Evolutionary conservation across 2,888 invertebrate species (phyloP).

Genomic region (Plagiodera versicolora): DNA sequence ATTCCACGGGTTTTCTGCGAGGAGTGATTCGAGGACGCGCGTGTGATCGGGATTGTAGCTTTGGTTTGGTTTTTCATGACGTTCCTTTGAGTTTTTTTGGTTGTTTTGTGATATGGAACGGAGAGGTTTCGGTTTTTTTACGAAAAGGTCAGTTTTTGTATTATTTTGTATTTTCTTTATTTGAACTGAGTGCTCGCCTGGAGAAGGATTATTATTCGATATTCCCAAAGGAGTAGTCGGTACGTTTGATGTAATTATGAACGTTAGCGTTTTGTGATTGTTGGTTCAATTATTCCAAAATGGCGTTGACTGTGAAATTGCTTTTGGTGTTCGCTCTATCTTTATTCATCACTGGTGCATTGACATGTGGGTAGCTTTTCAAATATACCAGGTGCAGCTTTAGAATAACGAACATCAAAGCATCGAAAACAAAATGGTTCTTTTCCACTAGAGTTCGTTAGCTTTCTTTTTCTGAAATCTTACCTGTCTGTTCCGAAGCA

Average conservation of each 20-base stretch:
- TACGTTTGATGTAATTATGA: constrained; percentile 20
- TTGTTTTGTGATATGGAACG: constrained; percentile 70
- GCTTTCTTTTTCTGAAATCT: too few relatives aligned
- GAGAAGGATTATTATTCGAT: constrained; percentile 11
- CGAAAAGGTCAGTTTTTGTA: constrained; percentile 72
- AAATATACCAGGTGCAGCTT: constrained; percentile 23
- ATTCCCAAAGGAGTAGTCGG: constrained; percentile 13
- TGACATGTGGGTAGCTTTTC: constrained; percentile 3
- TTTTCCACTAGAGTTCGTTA: background rate
- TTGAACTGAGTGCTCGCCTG: constrained; percentile 28
- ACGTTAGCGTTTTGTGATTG: background rate
- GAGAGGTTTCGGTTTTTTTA: constrained; percentile 79
- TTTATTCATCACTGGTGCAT: constrained; percentile 22
- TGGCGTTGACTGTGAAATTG: constrained; percentile 28
- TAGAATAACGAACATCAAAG: background rate
- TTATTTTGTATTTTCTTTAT: constrained; percentile 56
- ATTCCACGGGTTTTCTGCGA: background rate
- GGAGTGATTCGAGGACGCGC: background rate
- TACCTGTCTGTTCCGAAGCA: too few relatives aligned
- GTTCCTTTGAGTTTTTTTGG: constrained; percentile 21
- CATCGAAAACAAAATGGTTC: background rate
- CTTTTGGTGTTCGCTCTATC: constrained; percentile 28
- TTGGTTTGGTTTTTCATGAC: constrained; percentile 12
- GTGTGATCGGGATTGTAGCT: constrained; percentile 1
- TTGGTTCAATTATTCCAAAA: constrained; percentile 30